A percentile compares a stretch with the other conserved stretches of the same genome.
These are phyloP conservation scores for Notodonta dromedarius DNA, from an alignment of 2,888 invertebrate species.

Conservation along the genomic window DNA sequence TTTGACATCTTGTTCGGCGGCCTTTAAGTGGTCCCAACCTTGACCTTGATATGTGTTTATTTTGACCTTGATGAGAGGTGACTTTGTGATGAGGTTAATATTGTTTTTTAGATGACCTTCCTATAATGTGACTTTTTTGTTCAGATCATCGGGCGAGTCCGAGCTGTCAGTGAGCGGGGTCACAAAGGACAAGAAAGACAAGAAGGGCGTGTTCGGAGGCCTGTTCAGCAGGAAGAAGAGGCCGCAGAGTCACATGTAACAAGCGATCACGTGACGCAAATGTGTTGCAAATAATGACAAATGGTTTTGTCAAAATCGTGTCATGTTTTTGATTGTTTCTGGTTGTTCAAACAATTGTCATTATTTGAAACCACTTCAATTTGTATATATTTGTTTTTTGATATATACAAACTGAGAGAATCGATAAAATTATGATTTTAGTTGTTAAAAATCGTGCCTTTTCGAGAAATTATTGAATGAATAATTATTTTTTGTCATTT, in stretches of 20 bases:
- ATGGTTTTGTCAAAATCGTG: conserved; percentile 8
- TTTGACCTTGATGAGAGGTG: not conserved
- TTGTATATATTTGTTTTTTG: conserved; percentile 6
- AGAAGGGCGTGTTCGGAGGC: conserved; percentile 84
- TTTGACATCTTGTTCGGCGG: not conserved
- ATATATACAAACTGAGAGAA: not conserved
- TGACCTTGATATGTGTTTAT: not conserved
- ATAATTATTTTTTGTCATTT: conserved; percentile 31
- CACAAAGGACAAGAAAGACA: conserved; percentile 82
- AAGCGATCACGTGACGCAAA: not conserved
- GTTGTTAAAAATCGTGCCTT: conserved; percentile 53
- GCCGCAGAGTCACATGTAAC: conserved; percentile 82
- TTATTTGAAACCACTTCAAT: not conserved
- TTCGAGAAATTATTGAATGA: conserved; percentile 16
- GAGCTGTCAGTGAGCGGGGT: conserved; percentile 76
- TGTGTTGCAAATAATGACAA: conserved; percentile 6
- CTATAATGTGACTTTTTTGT: not conserved
- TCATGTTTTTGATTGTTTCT: too few relatives aligned
- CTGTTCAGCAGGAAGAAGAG: conserved; percentile 85
- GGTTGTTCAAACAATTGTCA: not conserved
- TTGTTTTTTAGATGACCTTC: too few relatives aligned
- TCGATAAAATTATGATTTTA: conserved; percentile 14
- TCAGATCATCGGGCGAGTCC: conserved; percentile 77
- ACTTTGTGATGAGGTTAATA: not conserved
- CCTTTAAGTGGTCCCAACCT: too few relatives aligned